A percentile compares a stretch with the other conserved stretches of the same genome.
Evolutionary conservation across 2,888 invertebrate species (phyloP).

Genomic region (Theristus sp.): DNA sequence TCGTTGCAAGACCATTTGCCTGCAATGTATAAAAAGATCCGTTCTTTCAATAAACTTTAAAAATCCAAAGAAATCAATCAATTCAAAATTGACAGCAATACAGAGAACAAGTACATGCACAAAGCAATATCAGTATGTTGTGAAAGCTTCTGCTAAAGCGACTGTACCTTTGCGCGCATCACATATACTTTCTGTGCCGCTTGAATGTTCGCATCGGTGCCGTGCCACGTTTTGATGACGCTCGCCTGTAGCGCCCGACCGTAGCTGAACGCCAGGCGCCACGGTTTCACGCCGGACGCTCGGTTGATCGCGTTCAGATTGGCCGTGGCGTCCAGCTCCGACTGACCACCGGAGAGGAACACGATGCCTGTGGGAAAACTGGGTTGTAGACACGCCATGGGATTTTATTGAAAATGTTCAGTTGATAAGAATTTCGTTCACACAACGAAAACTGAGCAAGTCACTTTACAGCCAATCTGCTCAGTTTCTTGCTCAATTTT

Average conservation of each 20-base stretch:
- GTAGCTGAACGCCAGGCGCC: slow-evolving; percentile 80
- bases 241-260: slow-evolving; percentile 77
- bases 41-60: too few relatives aligned
- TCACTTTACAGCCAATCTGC: too few relatives aligned
- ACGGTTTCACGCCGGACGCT: slow-evolving; percentile 52
- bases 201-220: slow-evolving; percentile 65
- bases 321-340: slow-evolving; percentile 85
- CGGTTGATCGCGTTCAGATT: slow-evolving; percentile 84
- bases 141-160: too few relatives aligned
- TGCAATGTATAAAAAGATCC: slow-evolving; percentile 31
- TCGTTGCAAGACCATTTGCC: slow-evolving; percentile 76
- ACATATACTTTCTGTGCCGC: slow-evolving; percentile 57
- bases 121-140: too few relatives aligned
- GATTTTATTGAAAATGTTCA: not conserved
- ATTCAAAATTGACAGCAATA: too few relatives aligned
- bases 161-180: slow-evolving; percentile 14
- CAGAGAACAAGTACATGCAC: slow-evolving; percentile 50
- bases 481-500: too few relatives aligned
- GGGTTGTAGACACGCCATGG: too few relatives aligned
- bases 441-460: too few relatives aligned
- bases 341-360: slow-evolving; percentile 93
- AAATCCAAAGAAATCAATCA: too few relatives aligned
- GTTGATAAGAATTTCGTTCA: too few relatives aligned
- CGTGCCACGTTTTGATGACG: slow-evolving; percentile 83
- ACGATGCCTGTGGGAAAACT: slow-evolving; percentile 49